Evolutionary conservation across 1,140 invertebrate genomes (phyloP), one percentile per base, ranked within the genome.

Genomic region (Drosophila obscura): DNA sequence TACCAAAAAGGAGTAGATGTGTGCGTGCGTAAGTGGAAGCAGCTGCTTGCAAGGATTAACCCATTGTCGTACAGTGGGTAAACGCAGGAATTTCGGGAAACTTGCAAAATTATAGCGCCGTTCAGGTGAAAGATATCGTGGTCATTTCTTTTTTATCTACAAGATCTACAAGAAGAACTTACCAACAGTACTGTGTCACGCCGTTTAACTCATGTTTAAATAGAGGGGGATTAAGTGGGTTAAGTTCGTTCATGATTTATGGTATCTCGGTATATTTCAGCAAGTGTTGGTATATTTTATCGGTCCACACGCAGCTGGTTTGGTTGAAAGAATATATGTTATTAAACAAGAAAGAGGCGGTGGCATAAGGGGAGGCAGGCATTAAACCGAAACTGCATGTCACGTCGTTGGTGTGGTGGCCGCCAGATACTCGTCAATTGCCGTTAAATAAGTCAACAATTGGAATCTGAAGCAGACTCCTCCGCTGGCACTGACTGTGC

Each of bases 361-460:
- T 49, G 19, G 28, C 28, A 39, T 13, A 39, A 39, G 35, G 35
- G 35, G 35, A 48, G 61, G 22, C 50, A 26, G 64, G 11, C 39
- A 55, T 6, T 16, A 22, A 69, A 73, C 62, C 62, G 9, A 61
- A 80, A 76, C 75, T 80, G 77, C 44, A 46, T 45, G 77, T 55
- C 57, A 53, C 62, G 66, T 63, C 72, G 51, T 39, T 31, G 51
- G 2, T 28, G 26, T 35, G 31, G 35, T 39, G 35, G 35, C 35
- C 35, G 35, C 35, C 35, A 39, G 35, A 39, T 39, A 39, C 67
- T 64, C 65, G 71, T 69, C 66, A 69, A 83, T 83, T 83, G 69
- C 49, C 73, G 41, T 61, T 51, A 79, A 63, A 45, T 66, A 84
- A 72, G 63, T 80, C 64, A 58, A 75, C 61, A 66, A 82, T 75